phyloP scores from a whole-genome alignment of 2,888 invertebrate genomes.

The Terebella lapidaria region DNA sequence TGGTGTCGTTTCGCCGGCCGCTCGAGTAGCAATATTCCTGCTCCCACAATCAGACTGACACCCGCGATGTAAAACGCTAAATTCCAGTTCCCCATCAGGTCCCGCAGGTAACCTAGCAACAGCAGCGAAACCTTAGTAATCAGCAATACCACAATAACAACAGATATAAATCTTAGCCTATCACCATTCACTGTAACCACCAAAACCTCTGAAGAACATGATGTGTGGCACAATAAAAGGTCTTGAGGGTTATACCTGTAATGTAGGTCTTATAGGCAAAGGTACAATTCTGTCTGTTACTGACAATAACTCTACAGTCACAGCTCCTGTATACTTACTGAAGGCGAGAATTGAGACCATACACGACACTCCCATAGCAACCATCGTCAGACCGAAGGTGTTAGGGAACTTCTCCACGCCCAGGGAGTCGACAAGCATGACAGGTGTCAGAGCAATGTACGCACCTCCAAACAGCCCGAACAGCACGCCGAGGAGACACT shows the following conservation, averaged over 20 bases:
- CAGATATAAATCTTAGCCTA: no score
- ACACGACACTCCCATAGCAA: slow-evolving; percentile 10
- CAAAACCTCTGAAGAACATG: no score
- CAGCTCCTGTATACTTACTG: not conserved
- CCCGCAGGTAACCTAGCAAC: not conserved
- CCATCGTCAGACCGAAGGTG: slow-evolving; percentile 8
- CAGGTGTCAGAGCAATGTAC: slow-evolving; percentile 11
- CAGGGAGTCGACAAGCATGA: slow-evolving; percentile 8
- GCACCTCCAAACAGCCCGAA: slow-evolving; percentile 11
- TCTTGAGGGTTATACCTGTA: no score
- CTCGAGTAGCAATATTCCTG: not conserved
- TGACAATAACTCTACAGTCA: no score
- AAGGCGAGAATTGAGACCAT: not conserved
- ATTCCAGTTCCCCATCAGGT: not conserved
- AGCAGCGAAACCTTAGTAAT: no score
- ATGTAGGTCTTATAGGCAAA: no score
- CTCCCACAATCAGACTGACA: not conserved
- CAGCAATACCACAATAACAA: no score
- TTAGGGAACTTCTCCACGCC: slow-evolving; percentile 9
- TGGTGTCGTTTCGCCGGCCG: no score
- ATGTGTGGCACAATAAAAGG: no score
- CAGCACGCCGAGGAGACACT: not conserved
- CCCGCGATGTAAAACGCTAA: not conserved
- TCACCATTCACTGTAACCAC: no score
- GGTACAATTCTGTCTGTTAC: no score